Conservation (phyloP, 2,797 vertebrate genomes). For the Anguilla obscura region DNA sequence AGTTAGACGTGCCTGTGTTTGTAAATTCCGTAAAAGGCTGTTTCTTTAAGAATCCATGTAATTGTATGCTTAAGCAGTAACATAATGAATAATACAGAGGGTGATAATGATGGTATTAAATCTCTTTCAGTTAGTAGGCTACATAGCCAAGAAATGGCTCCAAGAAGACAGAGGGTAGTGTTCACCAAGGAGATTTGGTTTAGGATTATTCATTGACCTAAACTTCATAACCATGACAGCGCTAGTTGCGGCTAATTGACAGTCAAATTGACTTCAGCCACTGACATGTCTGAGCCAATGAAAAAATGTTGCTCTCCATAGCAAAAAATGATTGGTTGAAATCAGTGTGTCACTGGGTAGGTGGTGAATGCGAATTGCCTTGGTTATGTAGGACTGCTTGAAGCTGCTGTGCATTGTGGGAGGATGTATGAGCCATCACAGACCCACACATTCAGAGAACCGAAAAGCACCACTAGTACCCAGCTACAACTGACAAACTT, state of each 20-base stretch:
- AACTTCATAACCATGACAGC: no score
- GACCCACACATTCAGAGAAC: not conserved
- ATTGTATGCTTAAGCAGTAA: not conserved
- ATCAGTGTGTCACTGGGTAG: not conserved
- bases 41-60: not conserved
- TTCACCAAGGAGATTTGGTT: no score
- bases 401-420: slow-evolving; percentile 11
- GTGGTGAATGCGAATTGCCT: not conserved
- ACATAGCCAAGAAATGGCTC: not conserved
- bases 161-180: not conserved
- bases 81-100: not conserved
- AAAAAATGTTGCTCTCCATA: no score
- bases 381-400: not conserved
- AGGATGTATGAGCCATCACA: not conserved
- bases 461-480: not conserved
- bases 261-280: not conserved
- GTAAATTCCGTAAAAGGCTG: not conserved
- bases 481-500: not conserved
- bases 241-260: not conserved
- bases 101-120: not conserved
- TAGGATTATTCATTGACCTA: no score
- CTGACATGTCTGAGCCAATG: not conserved
- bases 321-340: no score
- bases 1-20: not conserved
- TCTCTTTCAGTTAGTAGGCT: not conserved